These are phyloP conservation scores for Toxotes lorentzi DNA, from an alignment of 2,797 vertebrate species.

Conservation along the genomic window DNA sequence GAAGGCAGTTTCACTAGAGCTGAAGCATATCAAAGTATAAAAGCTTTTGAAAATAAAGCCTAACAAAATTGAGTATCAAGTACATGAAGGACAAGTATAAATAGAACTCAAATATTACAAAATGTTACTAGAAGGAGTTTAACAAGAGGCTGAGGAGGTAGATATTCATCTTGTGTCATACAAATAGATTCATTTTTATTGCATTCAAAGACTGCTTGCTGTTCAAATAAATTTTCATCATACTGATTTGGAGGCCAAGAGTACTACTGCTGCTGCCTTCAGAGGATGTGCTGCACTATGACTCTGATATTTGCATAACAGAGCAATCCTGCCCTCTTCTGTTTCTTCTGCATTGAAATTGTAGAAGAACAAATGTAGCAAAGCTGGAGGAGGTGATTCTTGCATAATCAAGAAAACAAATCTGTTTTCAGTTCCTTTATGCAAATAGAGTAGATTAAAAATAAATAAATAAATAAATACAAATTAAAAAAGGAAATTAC, in stretches of 20 bases:
- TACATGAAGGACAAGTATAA: conserved; percentile 20
- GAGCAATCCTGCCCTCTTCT: conserved; percentile 73
- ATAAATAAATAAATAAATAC: too few species aligned
- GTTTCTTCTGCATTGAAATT: conserved; percentile 26
- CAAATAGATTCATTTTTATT: neutral
- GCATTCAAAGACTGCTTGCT: conserved; percentile 12
- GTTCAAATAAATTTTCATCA: conserved; percentile 18
- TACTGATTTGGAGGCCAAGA: conserved; percentile 24
- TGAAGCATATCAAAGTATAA: conserved; percentile 11
- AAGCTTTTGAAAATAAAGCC: conserved; percentile 18
- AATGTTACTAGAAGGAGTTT: neutral
- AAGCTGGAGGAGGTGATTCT: neutral
- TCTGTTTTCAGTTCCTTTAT: neutral
- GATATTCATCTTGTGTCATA: neutral
- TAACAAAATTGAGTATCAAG: conserved; percentile 13
- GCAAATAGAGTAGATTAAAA: neutral
- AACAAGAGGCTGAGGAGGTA: neutral
- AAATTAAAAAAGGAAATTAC: neutral
- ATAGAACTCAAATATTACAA: conserved; percentile 9
- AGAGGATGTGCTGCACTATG: neutral
- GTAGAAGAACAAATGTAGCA: neutral
- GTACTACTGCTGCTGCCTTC: conserved; percentile 40
- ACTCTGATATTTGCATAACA: conserved; percentile 2
- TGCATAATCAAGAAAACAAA: neutral
- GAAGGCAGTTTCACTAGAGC: conserved; percentile 33